Evolutionary conservation across 2,113 vertebrate genomes (phyloP).

Genomic region (Sterna hirundo): DNA sequence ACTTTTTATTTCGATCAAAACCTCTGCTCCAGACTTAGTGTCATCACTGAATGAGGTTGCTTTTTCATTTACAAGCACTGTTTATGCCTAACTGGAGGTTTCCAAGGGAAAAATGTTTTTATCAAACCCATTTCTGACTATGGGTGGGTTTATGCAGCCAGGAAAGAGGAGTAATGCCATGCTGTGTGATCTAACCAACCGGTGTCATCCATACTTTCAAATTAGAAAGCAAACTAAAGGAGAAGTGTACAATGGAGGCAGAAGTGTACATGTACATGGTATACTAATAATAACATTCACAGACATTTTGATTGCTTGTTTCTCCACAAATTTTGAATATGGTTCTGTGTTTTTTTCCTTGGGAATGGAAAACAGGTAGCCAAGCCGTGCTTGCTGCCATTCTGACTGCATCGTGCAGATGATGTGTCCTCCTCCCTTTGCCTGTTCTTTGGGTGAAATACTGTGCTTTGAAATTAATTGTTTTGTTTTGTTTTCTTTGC

Average conservation of each 20-base stretch:
- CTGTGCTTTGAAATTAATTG: slow-evolving; percentile 42
- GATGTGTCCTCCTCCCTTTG: not conserved
- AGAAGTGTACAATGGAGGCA: not conserved
- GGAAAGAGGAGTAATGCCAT: not conserved
- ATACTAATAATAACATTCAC: not conserved
- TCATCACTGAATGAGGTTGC: not conserved
- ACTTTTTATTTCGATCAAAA: not conserved
- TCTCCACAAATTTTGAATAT: not conserved
- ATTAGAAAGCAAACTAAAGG: not conserved
- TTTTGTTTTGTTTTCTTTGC: slow-evolving; percentile 43
- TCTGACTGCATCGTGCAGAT: not conserved
- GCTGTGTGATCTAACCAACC: not conserved
- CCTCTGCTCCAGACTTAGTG: not conserved
- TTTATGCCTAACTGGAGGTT: not conserved
- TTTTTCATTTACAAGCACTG: not conserved
- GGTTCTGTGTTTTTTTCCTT: not conserved
- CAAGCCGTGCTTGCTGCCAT: not conserved
- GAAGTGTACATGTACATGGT: not conserved
- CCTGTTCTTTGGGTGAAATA: not conserved
- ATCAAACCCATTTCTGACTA: not conserved
- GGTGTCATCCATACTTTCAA: not conserved
- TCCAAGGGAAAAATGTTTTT: not conserved
- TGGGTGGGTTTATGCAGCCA: not conserved
- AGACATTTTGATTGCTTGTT: not conserved
- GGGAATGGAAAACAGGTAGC: not conserved